These are phyloP conservation scores for Cremastinae sp. DNA, from an alignment of 2,888 invertebrate genomes.

Conservation along the genomic window DNA sequence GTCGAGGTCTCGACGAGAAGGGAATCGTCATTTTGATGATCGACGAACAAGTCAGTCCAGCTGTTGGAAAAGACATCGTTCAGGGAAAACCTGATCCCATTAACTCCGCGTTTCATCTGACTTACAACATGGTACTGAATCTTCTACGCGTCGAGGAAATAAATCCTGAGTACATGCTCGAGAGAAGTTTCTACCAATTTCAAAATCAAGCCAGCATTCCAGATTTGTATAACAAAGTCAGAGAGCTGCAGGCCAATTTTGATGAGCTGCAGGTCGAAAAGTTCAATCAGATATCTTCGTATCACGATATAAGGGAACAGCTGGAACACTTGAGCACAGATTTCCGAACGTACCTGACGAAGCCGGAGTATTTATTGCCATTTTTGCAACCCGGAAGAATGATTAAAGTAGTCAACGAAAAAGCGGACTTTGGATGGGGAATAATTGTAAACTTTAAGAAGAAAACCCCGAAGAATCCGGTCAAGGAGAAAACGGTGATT, in stretches of 20 bases:
- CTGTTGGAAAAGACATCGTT: constrained; percentile 88
- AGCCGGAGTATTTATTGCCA: constrained; percentile 93
- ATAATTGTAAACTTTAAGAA: constrained; percentile 96
- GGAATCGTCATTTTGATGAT: constrained; percentile 99
- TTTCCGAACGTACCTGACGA: constrained; percentile 90
- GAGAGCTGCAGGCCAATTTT: constrained; percentile 85
- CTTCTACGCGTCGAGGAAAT: constrained; percentile 98
- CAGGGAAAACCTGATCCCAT: constrained; percentile 97
- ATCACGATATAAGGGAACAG: constrained; percentile 92
- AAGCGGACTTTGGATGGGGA: constrained; percentile 97
- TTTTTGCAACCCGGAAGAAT: constrained; percentile 97
- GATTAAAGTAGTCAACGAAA: constrained; percentile 92
- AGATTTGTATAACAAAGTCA: constrained; percentile 88
- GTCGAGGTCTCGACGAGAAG: constrained; percentile 97
- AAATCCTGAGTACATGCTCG: constrained; percentile 99
- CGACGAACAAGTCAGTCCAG: constrained; percentile 95
- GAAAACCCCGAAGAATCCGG: constrained; percentile 81
- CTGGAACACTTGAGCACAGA: constrained; percentile 87
- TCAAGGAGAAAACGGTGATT: constrained; percentile 83
- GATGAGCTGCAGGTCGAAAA: constrained; percentile 87
- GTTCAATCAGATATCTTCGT: constrained; percentile 86
- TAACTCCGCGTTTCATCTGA: constrained; percentile 99
- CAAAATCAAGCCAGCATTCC: constrained; percentile 99
- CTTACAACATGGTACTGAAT: constrained; percentile 99
- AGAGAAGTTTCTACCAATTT: constrained; percentile 98